Percentiles rank a stretch among this genome's conserved stretches.
phyloP scores from a whole-genome alignment of 1,140 invertebrate genomes.

The Drosophila albomicans region DNA sequence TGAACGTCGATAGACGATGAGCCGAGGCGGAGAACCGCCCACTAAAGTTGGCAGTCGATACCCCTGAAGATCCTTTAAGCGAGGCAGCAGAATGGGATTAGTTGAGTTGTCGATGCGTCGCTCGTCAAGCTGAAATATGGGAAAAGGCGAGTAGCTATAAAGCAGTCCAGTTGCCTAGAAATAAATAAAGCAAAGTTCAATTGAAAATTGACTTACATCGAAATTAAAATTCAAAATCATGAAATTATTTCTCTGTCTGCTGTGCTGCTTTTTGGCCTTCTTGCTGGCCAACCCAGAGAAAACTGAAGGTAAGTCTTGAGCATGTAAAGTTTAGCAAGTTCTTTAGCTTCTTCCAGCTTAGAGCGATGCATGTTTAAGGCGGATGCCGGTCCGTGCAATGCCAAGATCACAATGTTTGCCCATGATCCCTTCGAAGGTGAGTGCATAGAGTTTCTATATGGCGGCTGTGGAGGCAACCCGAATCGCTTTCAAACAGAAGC shows the following conservation, averaged over 20 bases:
- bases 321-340: neutral
- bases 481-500: slow-evolving; percentile 43
- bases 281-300: neutral
- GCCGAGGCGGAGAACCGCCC: slow-evolving; percentile 65
- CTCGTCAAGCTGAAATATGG: slow-evolving; percentile 50
- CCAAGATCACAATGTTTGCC: slow-evolving; percentile 36
- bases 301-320: slow-evolving; percentile 14
- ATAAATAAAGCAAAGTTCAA: neutral
- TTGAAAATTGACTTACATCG: neutral
- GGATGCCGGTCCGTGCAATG: slow-evolving; percentile 38
- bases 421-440: slow-evolving; percentile 19
- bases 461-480: slow-evolving; percentile 56
- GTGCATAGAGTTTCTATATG: slow-evolving; percentile 38
- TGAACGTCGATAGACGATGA: slow-evolving; percentile 53
- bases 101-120: slow-evolving; percentile 21
- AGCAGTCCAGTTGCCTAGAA: slow-evolving; percentile 53
- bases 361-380: slow-evolving; percentile 26
- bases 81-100: slow-evolving; percentile 18
- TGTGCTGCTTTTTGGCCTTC: neutral
- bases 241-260: neutral
- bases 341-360: slow-evolving; percentile 6
- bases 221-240: slow-evolving; percentile 1
- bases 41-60: slow-evolving; percentile 49
- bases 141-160: slow-evolving; percentile 67
- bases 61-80: slow-evolving; percentile 49